Percentiles rank a stretch among this genome's conserved stretches.
Conservation (phyloP, 2,888 invertebrate species). For the Helicoverpa assulta region DNA sequence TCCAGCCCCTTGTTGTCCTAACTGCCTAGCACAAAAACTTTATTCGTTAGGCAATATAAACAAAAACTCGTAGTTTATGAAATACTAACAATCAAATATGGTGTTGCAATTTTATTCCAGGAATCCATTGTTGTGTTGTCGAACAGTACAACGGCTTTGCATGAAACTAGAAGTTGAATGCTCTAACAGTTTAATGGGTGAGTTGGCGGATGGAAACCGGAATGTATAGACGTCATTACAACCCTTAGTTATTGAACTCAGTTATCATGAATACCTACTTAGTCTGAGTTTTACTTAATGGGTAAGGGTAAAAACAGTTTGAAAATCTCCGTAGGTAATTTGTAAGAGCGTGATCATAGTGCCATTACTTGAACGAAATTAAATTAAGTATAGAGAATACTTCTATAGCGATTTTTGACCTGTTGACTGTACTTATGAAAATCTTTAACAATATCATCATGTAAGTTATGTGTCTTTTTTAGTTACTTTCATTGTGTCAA, state of each 20-base stretch:
- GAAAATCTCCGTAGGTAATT: no score
- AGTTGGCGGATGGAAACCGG: background rate
- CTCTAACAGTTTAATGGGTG: background rate
- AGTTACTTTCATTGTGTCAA: no score
- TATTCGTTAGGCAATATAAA: constrained; percentile 22
- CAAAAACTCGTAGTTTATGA: constrained; percentile 10
- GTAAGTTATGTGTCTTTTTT: no score
- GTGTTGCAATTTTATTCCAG: constrained; percentile 3
- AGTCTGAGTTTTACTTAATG: no score
- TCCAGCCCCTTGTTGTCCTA: constrained; percentile 18
- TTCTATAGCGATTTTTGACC: no score
- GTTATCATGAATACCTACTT: no score
- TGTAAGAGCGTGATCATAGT: no score
- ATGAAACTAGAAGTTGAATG: background rate
- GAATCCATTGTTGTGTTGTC: background rate
- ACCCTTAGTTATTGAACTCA: background rate
- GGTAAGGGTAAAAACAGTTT: no score
- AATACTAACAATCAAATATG: constrained; percentile 4
- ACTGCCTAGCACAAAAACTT: constrained; percentile 35
- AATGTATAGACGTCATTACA: background rate
- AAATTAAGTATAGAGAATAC: no score
- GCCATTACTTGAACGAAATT: no score
- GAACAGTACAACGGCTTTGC: background rate
- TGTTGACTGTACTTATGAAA: no score
- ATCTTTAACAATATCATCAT: no score